Evolutionary conservation across 2,797 vertebrate genomes (phyloP).

Genomic region (Pteropus rufus): DNA sequence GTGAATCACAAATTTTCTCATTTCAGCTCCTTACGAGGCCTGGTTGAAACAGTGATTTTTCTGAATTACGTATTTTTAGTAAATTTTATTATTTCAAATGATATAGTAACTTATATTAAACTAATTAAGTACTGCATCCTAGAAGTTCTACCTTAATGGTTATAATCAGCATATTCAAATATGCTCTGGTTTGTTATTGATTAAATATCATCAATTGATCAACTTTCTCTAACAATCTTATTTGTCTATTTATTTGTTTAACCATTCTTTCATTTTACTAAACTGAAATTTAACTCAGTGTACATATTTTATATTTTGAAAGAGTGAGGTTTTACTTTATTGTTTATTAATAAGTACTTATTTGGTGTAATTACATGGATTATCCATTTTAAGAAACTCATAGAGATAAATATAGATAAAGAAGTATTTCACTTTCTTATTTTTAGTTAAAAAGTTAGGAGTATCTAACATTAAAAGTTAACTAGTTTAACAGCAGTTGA

Average conservation of each 20-base stretch:
- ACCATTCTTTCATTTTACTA: not conserved
- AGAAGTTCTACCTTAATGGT: not conserved
- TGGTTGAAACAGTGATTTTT: not conserved
- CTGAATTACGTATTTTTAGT: not conserved
- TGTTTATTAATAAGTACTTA: not conserved
- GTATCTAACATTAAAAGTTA: not conserved
- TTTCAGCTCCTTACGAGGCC: not conserved
- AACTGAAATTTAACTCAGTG: not conserved
- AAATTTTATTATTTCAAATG: slow-evolving; percentile 30
- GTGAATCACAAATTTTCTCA: not conserved
- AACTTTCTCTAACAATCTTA: not conserved
- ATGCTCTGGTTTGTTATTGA: not conserved
- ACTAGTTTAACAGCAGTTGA: not conserved
- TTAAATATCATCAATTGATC: not conserved
- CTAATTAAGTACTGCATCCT: not conserved
- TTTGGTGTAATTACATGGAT: not conserved
- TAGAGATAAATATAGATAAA: not conserved
- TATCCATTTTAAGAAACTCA: not conserved
- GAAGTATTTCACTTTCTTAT: not conserved
- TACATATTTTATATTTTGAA: not conserved
- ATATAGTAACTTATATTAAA: not conserved
- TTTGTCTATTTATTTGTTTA: not conserved
- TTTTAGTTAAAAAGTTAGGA: not conserved
- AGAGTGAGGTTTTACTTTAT: not conserved
- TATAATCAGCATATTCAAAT: not conserved